Evolutionary conservation across 2,888 invertebrate species (phyloP), one percentile per base, ranked within the genome.

Genomic region (Eumacrocentrus americanus): DNA sequence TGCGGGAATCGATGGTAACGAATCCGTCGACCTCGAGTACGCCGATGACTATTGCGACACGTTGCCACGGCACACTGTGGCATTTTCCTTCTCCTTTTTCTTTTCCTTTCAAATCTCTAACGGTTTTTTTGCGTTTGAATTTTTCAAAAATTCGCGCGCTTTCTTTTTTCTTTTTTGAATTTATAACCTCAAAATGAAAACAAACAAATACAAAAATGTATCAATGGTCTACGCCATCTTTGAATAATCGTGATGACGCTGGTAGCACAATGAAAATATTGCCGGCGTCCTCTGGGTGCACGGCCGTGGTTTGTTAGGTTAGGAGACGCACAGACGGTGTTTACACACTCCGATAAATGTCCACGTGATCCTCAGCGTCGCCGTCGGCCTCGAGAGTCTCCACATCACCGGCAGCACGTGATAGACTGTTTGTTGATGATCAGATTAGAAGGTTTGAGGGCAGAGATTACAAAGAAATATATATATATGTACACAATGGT

Each of bases 1-100:
- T 84, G 83, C 29, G 85, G 85, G 75, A 85, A 85, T 65, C 85
- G 83, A 75, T 85, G 85, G 78, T 86, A 86, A 58, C 84, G 82
- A 63, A 86, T 83, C 60, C 84, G 81, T 60, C 84, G 82, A 54
- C 84, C 84, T 65, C 83, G 83, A 51, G 85, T 85, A 68, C 84
- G 83, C 58, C 85, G 81, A 74, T 85, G 85, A 72, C 84, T 84
- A 71, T 84, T 85, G 70, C 83, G 83, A 77, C 85, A 85, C 69
- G 83, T 83, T 67, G 82, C 81, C 56, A 86, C 83, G 63, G 85
- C 85, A 77, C 85, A 85, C 81, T 86, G 85, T 73, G 85, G 85
- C 85, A 85, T 85, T 69, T 74, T 75, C n/a, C 29, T 20, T 18
- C 14, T 18, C 2, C 14, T 55, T 25, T 18, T 44, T 46, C 34